Base-by-base conservation (phyloP, 2,113 vertebrate genomes). In the Gymnobelideus leadbeateri region DNA sequence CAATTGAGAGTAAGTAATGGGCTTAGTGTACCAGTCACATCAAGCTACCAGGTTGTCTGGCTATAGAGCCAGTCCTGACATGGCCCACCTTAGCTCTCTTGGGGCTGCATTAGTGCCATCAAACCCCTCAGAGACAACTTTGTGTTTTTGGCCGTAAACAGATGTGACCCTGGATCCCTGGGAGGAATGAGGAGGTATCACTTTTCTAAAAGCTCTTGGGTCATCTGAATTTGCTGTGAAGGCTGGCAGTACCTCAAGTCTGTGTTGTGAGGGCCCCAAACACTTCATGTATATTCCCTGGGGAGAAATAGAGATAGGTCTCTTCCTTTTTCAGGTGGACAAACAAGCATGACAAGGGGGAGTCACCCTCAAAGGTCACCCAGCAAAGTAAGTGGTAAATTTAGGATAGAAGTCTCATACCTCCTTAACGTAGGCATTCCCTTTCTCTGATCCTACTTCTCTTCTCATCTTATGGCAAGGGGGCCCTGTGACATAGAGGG, bases 121-220 rank as follows among this genome's bases (percentile, higher is more conserved):
- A 95, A 68, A 77, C 89, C 50, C 52, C 92, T 19, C 24, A 92
- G 90, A 90, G 47, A 97, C 46, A 93, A 31, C 91, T 28, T 14
- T 97, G 53, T 95, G 55, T 51, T 97, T 97, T 94, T 89, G 53
- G 51, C 68, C 28, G 51, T 91, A 43, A 96, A 94, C 95, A 96
- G 95, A 93, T 95, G 68, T 93, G 95, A 95, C 77, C 23, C 0
- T 23, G 14, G 31, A 96, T n/a, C 61, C 54, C 93, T 31, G 61
- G 89, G 25, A 95, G 77, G 89, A 89, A 25, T 43, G 95, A 51
- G 90, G 91, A 96, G 16, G 91, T 93, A 51, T 91, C 94, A 95
- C 95, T 96, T 95, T 49, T 95, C 46, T 91, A 55, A 91, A 91
- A 95, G 28, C 53, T 26, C 89, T 43, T 77, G 91, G 43, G 90